Conservation (phyloP, 2,888 invertebrate species). For the Mantis religiosa region DNA sequence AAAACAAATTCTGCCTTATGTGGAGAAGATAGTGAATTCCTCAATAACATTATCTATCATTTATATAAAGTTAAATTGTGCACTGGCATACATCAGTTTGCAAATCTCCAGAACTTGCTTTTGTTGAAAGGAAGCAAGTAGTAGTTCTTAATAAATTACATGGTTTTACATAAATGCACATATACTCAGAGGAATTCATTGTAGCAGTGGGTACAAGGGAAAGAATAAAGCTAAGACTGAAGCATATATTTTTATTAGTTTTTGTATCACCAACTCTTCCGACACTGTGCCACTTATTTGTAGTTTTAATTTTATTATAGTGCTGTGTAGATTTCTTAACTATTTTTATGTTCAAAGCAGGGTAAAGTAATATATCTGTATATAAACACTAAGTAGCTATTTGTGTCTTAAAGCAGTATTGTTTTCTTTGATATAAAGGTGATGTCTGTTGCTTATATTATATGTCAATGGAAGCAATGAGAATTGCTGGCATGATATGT, state of each 20-base stretch:
- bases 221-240: background rate
- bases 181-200: background rate
- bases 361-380: background rate
- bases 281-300: background rate
- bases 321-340: background rate
- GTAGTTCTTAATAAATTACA: too few species aligned
- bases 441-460: background rate
- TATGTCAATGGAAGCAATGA: background rate
- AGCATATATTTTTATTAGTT: background rate
- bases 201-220: background rate
- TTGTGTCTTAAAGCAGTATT: background rate
- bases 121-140: background rate
- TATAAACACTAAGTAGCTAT: background rate
- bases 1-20: background rate
- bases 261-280: background rate
- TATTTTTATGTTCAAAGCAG: background rate
- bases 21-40: background rate
- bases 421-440: background rate
- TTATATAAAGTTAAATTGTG: background rate
- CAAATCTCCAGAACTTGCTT: background rate
- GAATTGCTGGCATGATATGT: background rate
- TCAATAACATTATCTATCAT: background rate
- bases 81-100: too few species aligned
- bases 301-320: background rate
- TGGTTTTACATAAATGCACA: too few species aligned